Percentiles rank a stretch among this genome's conserved stretches.
Conservation (phyloP, 2,888 invertebrate genomes). For the Eutolmus rufibarbis region DNA sequence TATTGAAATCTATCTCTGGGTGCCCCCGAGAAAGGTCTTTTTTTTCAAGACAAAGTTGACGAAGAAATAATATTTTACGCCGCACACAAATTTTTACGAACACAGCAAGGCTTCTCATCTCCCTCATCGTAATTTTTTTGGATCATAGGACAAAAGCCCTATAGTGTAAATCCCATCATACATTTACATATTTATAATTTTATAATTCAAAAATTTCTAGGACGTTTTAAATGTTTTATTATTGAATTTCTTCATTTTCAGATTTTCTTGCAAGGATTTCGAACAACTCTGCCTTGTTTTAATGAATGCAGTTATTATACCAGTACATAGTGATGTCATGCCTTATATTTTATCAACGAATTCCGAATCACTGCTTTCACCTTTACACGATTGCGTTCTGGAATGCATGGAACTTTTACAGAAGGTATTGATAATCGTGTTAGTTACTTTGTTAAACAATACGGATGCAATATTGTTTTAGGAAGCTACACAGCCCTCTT, state of each 20-base stretch:
- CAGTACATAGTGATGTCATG: constrained; percentile 80
- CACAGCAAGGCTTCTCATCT: too few species aligned
- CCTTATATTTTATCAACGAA: constrained; percentile 82
- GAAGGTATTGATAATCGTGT: constrained; percentile 67
- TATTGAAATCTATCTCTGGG: too few species aligned
- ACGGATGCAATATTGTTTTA: constrained; percentile 50
- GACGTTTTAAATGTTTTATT: too few species aligned
- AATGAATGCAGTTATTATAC: constrained; percentile 79
- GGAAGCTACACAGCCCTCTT: constrained; percentile 69
- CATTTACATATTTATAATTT: too few species aligned
- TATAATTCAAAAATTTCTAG: too few species aligned
- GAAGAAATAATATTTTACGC: too few species aligned
- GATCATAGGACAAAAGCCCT: too few species aligned
- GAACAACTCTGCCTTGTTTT: constrained; percentile 79
- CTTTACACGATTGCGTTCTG: constrained; percentile 83
- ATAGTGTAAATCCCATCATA: too few species aligned
- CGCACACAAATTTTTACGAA: too few species aligned
- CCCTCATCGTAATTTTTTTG: too few species aligned
- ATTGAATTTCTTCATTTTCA: constrained; percentile 46
- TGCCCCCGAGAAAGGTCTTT: too few species aligned
- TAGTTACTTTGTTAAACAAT: constrained; percentile 47
- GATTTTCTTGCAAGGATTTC: constrained; percentile 70
- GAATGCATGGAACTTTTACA: constrained; percentile 88
- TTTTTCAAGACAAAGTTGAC: too few species aligned
- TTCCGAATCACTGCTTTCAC: constrained; percentile 80